Base-by-base conservation (phyloP, 2,797 vertebrate species). In the Semotilus atromaculatus region DNA sequence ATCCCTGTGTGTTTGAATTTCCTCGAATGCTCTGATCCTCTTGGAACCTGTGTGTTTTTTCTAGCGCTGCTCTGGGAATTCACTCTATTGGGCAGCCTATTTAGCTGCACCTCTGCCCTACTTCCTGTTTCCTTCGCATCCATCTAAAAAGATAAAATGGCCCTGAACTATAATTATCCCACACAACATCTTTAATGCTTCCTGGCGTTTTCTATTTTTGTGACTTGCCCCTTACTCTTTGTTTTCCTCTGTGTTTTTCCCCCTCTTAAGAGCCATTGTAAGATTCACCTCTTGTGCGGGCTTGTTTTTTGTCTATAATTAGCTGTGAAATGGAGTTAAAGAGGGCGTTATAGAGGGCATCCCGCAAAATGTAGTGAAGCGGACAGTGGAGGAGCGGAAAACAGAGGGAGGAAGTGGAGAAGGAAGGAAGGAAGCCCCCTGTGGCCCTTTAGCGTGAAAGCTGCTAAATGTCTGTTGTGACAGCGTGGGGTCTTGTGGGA, bases 401-500 rank as follows among this genome's bases (percentile, higher is more conserved):
- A 75, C 67, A 68, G 73, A 55, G 62, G 58, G 78, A 88, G 78
- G 81, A 81, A 84, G 80, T 48, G 80, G 70, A 80, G 48, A 36
- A 60, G 77, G 55, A 80, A 90, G 91, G 91, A 92, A 93, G 92
- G 91, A 93, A 90, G 85, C 80, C 82, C 83, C 85, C 60, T 38
- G 90, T 91, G 92, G 89, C 90, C 91, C 90, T 94, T 95, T 93
- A 93, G 91, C 86, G 89, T 91, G 92, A 93, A 91, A 88, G 89
- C 92, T 92, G 92, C 88, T 94, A 93, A 94, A 93, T 94, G 93
- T 94, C 92, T 95, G 94, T 94, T 94, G 93, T 95, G 94, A 95
- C 93, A 95, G 93, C 91, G 89, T 88, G 89, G 83, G 89, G 90
- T 93, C 93, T 92, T 88, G 48, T 81, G 93, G 91, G 93, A 91